Percentiles rank a stretch among this genome's conserved stretches.
Conservation (phyloP, 1,140 invertebrate species). For the Galendromus occidentalis region DNA sequence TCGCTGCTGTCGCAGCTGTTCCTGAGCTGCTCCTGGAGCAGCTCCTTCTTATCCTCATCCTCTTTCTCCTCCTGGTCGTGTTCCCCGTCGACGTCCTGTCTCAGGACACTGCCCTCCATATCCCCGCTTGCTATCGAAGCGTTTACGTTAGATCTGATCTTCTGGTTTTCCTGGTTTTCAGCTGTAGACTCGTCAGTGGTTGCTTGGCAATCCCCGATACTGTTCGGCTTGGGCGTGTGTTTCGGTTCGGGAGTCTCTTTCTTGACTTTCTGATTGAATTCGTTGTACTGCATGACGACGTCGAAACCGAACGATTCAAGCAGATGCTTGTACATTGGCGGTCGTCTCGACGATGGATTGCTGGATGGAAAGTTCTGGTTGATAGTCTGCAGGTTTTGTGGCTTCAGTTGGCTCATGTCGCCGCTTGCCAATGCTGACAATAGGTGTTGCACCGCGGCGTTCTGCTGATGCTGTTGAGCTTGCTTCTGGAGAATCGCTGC, state of each 20-base stretch:
- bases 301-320: slow-evolving; percentile 84
- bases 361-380: background rate
- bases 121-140: slow-evolving; percentile 20
- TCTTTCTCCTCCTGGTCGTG: slow-evolving; percentile 15
- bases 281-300: slow-evolving; percentile 87
- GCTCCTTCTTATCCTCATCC: slow-evolving; percentile 31
- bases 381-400: slow-evolving; percentile 7
- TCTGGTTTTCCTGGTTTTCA: slow-evolving; percentile 24
- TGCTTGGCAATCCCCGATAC: slow-evolving; percentile 33
- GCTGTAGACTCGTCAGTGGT: slow-evolving; percentile 26
- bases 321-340: slow-evolving; percentile 51
- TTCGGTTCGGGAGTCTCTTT: slow-evolving; percentile 20
- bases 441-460: background rate
- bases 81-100: slow-evolving; percentile 13
- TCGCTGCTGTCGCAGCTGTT: slow-evolving; percentile 15
- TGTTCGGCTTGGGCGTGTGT: slow-evolving; percentile 14
- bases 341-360: slow-evolving; percentile 16
- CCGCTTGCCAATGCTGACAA: background rate
- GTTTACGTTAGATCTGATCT: no score
- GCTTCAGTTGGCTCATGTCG: background rate
- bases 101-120: no score
- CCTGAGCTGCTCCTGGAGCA: slow-evolving; percentile 19
- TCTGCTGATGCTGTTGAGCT: slow-evolving; percentile 16
- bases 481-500: slow-evolving; percentile 15
- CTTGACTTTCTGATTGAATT: slow-evolving; percentile 48